Evolutionary conservation across 2,888 invertebrate genomes (phyloP).

Genomic region (Acanthacorydalis orientalis): DNA sequence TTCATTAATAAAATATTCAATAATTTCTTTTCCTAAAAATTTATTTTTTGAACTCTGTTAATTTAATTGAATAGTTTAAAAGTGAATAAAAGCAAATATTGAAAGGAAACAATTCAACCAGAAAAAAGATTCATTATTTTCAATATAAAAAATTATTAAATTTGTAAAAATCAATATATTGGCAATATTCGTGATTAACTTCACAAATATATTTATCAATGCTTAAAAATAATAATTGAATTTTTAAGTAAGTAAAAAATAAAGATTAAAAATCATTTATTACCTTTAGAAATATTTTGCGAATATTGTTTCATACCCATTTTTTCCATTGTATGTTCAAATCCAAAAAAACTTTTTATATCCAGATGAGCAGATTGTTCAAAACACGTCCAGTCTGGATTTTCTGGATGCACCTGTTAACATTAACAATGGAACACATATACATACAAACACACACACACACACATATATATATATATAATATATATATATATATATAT

Average conservation of each 20-base stretch:
- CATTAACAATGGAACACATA: no score
- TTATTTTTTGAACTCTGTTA: not conserved
- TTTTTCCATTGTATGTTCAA: slow-evolving; percentile 88
- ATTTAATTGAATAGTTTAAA: not conserved
- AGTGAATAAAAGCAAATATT: not conserved
- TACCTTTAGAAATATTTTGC: slow-evolving; percentile 59
- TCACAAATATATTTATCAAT: not conserved
- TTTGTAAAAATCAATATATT: no score
- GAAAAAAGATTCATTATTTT: no score
- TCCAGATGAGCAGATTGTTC: slow-evolving; percentile 84
- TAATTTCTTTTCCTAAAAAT: slow-evolving; percentile 73
- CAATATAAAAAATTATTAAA: no score
- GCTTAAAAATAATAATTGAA: not conserved
- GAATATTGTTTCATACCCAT: slow-evolving; percentile 93
- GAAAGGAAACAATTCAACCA: no score
- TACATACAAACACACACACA: no score
- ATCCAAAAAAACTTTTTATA: slow-evolving; percentile 88
- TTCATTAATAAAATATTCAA: slow-evolving; percentile 73
- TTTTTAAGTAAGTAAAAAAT: no score
- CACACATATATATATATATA: not conserved
- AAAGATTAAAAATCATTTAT: not conserved
- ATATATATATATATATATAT: not conserved
- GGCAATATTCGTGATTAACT: slow-evolving; percentile 11
- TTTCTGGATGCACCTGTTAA: slow-evolving; percentile 79
- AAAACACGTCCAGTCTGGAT: slow-evolving; percentile 88